Percentiles rank a stretch among this genome's conserved stretches.
phyloP scores from a whole-genome alignment of 2,113 vertebrate species.

The Smithornis capensis region DNA sequence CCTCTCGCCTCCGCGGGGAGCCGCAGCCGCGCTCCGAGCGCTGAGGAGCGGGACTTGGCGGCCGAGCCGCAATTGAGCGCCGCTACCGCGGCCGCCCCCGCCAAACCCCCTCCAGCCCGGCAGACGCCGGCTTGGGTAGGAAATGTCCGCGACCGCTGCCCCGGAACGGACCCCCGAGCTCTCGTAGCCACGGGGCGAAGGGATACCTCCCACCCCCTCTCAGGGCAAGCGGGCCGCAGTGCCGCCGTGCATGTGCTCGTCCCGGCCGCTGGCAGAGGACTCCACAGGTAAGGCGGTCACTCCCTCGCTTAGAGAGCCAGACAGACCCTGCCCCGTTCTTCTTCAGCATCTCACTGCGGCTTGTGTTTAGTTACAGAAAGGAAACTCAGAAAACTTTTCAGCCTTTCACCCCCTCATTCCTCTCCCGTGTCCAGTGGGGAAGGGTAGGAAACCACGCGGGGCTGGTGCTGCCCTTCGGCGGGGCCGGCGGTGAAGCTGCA shows the following conservation, averaged over 20 bases:
- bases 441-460: background rate
- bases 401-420: background rate
- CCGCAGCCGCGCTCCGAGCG: background rate
- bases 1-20: background rate
- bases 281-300: background rate
- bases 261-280: background rate
- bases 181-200: background rate
- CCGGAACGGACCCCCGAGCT: background rate
- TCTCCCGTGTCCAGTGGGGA: background rate
- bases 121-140: background rate
- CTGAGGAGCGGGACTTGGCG: background rate
- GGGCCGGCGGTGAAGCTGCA: background rate
- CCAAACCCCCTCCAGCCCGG: background rate
- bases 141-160: background rate
- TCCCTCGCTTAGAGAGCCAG: background rate
- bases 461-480: background rate
- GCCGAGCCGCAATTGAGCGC: background rate
- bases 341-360: background rate
- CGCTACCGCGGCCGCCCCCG: too few species aligned
- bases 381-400: constrained; percentile 18
- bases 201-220: fast-evolving
- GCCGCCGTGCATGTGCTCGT: too few species aligned
- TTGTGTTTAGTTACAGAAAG: background rate
- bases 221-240: too few species aligned
- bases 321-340: background rate